phyloP scores from a whole-genome alignment of 2,888 invertebrate species.

The Nysson spinosus region DNA sequence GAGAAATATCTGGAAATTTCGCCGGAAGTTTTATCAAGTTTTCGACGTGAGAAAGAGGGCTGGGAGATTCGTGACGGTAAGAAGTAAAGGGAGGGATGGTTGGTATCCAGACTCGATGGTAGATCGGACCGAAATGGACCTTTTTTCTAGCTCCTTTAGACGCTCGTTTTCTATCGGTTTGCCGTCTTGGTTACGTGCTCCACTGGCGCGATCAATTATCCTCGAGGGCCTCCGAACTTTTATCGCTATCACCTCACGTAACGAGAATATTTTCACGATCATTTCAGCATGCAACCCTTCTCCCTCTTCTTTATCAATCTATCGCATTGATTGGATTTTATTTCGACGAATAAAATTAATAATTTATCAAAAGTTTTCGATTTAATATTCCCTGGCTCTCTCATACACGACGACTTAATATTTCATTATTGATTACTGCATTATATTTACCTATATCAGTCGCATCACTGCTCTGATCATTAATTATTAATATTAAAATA shows the following conservation, averaged over 20 bases:
- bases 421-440: too few relatives aligned
- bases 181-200: conserved; percentile 25
- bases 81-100: background rate
- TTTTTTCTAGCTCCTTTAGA: conserved; percentile 4
- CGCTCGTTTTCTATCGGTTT: conserved; percentile 16
- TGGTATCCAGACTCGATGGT: background rate
- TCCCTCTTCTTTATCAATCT: too few relatives aligned
- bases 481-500: too few relatives aligned
- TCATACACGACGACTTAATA: too few relatives aligned
- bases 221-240: conserved; percentile 36
- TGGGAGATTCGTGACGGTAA: conserved; percentile 1
- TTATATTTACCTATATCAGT: too few relatives aligned
- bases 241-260: conserved; percentile 29
- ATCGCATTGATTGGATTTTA: too few relatives aligned
- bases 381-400: too few relatives aligned
- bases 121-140: background rate
- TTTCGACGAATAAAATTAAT: too few relatives aligned
- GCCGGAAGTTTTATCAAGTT: conserved; percentile 49
- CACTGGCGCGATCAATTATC: conserved; percentile 55
- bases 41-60: conserved; percentile 19
- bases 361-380: too few relatives aligned
- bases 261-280: conserved; percentile 38
- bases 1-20: conserved; percentile 41
- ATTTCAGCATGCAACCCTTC: conserved; percentile 26
- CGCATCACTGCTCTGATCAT: too few relatives aligned